Base-by-base conservation (phyloP, 2,888 invertebrate species). In the Pollenia griseotomentosa region DNA sequence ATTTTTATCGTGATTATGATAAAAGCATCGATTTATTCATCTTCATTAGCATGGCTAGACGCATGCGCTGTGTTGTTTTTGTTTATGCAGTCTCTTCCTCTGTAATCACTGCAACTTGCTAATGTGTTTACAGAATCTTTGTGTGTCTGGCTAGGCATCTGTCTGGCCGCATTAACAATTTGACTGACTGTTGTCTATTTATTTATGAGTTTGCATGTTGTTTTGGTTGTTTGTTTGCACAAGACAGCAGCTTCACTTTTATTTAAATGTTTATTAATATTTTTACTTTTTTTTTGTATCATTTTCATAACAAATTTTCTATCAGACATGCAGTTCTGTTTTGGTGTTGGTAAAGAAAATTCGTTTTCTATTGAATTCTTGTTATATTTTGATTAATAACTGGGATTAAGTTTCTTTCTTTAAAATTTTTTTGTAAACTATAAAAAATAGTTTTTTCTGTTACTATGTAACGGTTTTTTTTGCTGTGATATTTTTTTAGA, bases 31-130 rank as follows among this genome's bases (percentile, higher is more conserved):
- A 75, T 33, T 40, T 48, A 33, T 61, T 75, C 19, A 83, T 75
- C 23, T 57, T 66, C 44, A 82, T 87, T 85, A 82, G 59, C 79
- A 83, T 85, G 88, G 84, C 88, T 86, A 88, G 89, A 85, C 88
- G 88, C 88, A 89, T 88, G 89, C 88, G 88, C 85, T 70, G 83
- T 55, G 81, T 33, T 81, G 19, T 42, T 33, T 44, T 10, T 12
- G 19, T 75, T 59, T 33, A 40, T 48, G 44, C 44, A 51, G 16
- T 33, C 9, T 68, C 16, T 40, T 46, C 14, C 70, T 57, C 59
- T 48, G 40, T 33, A 33, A 33, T 33, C 33, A 57, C 19, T 63
- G 16, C 48, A 55, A 46, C 55, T 78, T 63, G 77, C 48, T 77
- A 77, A 33, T 66, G 57, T 63, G 51, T 40, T 33, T 40, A 46